Conservation (phyloP, 1,140 invertebrate genomes). For the Drosophila pseudoananassae region DNA sequence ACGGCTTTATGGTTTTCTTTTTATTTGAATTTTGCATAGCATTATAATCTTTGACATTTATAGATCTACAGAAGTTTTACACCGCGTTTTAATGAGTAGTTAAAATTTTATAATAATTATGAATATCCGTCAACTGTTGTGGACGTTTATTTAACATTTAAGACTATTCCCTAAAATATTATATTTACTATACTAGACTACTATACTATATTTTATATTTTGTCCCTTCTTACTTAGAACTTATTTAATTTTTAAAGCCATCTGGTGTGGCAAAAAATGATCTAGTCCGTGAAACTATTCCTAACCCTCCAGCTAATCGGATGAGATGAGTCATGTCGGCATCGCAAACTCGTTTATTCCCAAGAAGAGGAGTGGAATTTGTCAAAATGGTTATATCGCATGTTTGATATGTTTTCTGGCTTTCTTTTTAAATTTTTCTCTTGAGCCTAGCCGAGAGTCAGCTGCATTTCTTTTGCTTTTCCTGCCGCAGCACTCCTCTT, state of each 20-base stretch:
- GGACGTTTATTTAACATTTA: not conserved
- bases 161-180: not conserved
- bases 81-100: not conserved
- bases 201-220: not conserved
- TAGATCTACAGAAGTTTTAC: not conserved
- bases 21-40: constrained; percentile 1
- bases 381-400: constrained; percentile 79
- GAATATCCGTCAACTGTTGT: not conserved
- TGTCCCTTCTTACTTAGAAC: not conserved
- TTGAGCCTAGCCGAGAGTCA: constrained; percentile 38
- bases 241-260: constrained; percentile 29
- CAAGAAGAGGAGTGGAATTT: constrained; percentile 55
- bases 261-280: constrained; percentile 24
- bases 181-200: too few relatives aligned
- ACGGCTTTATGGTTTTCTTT: not conserved
- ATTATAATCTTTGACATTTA: not conserved
- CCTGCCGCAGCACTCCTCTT: constrained; percentile 36
- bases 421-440: constrained; percentile 50
- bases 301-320: constrained; percentile 22
- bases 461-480: constrained; percentile 62
- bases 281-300: constrained; percentile 15
- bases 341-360: constrained; percentile 68
- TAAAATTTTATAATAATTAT: not conserved
- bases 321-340: constrained; percentile 73
- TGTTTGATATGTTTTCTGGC: constrained; percentile 50